These are phyloP conservation scores for Plagiodera versicolora DNA, from an alignment of 2,888 invertebrate genomes.

Conservation along the genomic window DNA sequence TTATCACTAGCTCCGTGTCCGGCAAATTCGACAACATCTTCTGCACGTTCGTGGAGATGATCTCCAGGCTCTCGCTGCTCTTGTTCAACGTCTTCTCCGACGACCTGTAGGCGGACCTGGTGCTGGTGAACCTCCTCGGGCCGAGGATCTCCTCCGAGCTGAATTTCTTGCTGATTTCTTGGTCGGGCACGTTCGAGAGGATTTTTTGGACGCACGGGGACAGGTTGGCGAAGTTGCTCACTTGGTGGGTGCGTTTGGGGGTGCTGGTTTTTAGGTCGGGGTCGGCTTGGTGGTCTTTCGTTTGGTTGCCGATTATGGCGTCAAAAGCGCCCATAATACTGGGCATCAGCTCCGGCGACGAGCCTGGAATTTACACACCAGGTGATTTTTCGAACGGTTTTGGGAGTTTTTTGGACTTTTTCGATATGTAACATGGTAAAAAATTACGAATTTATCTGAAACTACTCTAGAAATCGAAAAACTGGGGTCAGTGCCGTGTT, in stretches of 20 bases:
- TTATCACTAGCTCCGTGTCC: constrained; percentile 51
- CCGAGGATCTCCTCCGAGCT: constrained; percentile 47
- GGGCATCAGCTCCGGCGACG: constrained; percentile 83
- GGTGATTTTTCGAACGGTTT: too few species aligned
- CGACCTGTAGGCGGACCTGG: constrained; percentile 28
- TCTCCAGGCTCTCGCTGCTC: constrained; percentile 49
- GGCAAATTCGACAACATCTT: constrained; percentile 60
- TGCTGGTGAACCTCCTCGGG: constrained; percentile 28
- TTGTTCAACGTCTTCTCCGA: constrained; percentile 39
- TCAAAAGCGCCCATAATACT: constrained; percentile 86
- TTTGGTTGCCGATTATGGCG: constrained; percentile 64
- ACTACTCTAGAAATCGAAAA: too few species aligned
- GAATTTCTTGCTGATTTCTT: constrained; percentile 50
- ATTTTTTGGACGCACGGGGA: constrained; percentile 66
- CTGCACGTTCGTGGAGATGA: constrained; percentile 59
- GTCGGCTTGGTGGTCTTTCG: constrained; percentile 30
- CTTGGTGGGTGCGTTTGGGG: constrained; percentile 49
- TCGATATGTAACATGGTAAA: too few species aligned
- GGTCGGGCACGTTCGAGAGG: constrained; percentile 60
- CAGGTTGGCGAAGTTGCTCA: constrained; percentile 58
- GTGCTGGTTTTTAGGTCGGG: constrained; percentile 35
- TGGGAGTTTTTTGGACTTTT: too few species aligned
- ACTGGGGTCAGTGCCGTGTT: too few species aligned
- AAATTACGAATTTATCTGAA: too few species aligned
- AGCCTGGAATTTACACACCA: constrained; percentile 64